Evolutionary conservation across 2,113 vertebrate species (phyloP), one percentile per base, ranked within the genome.

Genomic region (Quiscalus mexicanus): DNA sequence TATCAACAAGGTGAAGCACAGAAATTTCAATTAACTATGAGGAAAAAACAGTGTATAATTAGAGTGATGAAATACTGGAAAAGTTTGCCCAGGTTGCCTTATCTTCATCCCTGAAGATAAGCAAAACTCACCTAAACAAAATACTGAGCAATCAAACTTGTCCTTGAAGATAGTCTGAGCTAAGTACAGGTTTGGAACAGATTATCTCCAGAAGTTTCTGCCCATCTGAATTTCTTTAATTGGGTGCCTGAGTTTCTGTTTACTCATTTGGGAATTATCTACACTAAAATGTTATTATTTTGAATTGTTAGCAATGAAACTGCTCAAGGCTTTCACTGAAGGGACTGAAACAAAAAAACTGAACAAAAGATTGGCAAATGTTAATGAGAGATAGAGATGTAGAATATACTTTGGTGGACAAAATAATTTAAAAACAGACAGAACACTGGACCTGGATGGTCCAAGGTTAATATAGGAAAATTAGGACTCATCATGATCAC

Each of bases 21-120:
- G 13, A 74, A 64, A 82, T 69, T 37, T 64, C 15, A 77, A 5
- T 15, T 30, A 45, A 13, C 16, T 63, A 1, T 37, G 14, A 91
- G 6, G 15, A 21, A 84, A 74, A 69, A 53, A 2, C 1, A 23
- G 2, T 20, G 24, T 12, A 58, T 33, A 45, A 37, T 10, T 28
- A 42, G 12, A 70, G 10, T 17, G 10, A 41, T 42, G 15, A 80
- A 65, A 68, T 5, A 18, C 23, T 55, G 20, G 28, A 37, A 63
- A 81, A 69, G 0, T 4, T 53, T 79, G 2, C 3, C 17, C 15
- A 37, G 18, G 12, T 82, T 10, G 2, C 7, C n/a, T 2, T 33
- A 39, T 30, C 12, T 76, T 27, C 20, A 22, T 15, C 8, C 20
- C 15, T 20, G 18, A 65, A 74, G 33, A 52, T 3, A 73, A 27